phyloP scores from a whole-genome alignment of 2,113 vertebrate genomes.

The Melanotaenia duboulayi region DNA sequence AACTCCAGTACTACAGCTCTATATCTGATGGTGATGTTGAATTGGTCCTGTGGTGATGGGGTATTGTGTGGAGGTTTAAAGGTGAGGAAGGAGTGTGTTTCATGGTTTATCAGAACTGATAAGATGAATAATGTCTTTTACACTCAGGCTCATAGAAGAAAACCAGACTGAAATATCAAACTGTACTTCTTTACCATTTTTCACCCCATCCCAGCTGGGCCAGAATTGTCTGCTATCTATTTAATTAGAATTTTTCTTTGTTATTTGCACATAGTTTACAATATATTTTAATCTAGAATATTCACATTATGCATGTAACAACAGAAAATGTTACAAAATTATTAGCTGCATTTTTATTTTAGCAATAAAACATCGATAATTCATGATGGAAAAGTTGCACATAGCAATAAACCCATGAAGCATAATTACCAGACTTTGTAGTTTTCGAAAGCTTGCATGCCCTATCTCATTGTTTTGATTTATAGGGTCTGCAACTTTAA shows the following conservation, averaged over 20 bases:
- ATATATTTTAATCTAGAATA: neutral
- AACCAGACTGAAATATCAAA: neutral
- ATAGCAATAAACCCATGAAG: too few relatives aligned
- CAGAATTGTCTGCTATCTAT: neutral
- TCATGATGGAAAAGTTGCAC: neutral
- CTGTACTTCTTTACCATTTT: neutral
- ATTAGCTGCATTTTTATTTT: neutral
- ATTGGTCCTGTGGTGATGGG: neutral
- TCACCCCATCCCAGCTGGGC: neutral
- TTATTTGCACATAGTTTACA: neutral
- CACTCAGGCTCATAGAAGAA: neutral
- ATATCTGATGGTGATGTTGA: neutral
- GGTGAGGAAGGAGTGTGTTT: conserved; percentile 29
- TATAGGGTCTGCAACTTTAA: neutral
- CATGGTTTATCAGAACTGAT: conserved; percentile 57
- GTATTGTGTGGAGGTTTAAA: conserved; percentile 55
- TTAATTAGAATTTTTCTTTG: neutral
- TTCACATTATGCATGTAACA: neutral
- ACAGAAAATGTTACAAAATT: neutral
- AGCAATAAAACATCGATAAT: neutral
- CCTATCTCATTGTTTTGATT: neutral
- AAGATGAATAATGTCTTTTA: neutral
- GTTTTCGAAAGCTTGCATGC: neutral
- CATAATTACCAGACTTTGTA: neutral
- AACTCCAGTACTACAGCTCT: neutral